These are phyloP conservation scores for Yasuhikotakia modesta DNA, from an alignment of 2,797 vertebrate genomes.

Conservation along the genomic window DNA sequence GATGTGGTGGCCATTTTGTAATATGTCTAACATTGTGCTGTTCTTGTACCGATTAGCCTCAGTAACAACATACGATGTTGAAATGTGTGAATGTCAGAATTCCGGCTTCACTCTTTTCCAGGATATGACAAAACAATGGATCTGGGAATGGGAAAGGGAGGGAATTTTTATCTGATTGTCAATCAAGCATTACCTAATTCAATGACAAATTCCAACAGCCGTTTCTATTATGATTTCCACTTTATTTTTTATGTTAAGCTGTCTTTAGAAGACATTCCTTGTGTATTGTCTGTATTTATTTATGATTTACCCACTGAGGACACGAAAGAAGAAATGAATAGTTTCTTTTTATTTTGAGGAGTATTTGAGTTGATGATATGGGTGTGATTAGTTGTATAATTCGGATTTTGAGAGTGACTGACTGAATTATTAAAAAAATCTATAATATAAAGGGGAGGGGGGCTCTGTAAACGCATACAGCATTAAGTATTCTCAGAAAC, in stretches of 20 bases:
- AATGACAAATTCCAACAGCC: conserved; percentile 78
- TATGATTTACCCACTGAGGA: conserved; percentile 90
- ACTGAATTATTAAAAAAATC: conserved; percentile 72
- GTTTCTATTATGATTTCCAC: conserved; percentile 73
- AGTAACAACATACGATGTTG: conserved; percentile 62
- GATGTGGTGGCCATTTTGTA: conserved; percentile 64
- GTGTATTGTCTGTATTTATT: conserved; percentile 97
- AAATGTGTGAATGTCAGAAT: conserved; percentile 37
- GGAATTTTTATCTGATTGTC: conserved; percentile 64
- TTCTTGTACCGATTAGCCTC: conserved; percentile 61
- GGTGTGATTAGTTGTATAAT: conserved; percentile 87
- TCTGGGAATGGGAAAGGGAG: conserved; percentile 37
- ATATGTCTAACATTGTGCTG: conserved; percentile 76
- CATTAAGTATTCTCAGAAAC: conserved; percentile 83
- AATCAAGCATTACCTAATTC: conserved; percentile 78
- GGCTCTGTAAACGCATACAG: conserved; percentile 80
- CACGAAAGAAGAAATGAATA: conserved; percentile 68
- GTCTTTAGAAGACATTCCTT: conserved; percentile 98
- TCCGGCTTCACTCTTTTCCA: conserved; percentile 63
- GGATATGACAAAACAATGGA: conserved; percentile 48
- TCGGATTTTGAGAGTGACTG: conserved; percentile 81
- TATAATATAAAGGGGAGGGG: conserved; percentile 70
- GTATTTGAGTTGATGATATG: conserved; percentile 75
- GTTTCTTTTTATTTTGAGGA: conserved; percentile 79
- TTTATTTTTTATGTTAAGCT: conserved; percentile 79